Percentiles rank a stretch among this genome's conserved stretches.
Evolutionary conservation across 1,140 invertebrate species (phyloP).

Genomic region (Philaenus spumarius): DNA sequence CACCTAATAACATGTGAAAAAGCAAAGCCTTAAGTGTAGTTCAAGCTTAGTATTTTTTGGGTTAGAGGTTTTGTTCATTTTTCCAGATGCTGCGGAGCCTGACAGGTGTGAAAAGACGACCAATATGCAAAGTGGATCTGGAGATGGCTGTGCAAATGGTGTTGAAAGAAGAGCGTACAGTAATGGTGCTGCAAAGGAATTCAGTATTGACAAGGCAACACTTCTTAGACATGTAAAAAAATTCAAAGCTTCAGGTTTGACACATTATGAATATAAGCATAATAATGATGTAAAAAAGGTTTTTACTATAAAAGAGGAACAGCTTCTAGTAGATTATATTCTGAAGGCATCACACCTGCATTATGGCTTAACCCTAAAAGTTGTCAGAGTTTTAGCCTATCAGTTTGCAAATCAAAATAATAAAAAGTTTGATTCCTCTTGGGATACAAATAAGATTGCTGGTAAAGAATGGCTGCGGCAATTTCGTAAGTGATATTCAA

Average conservation of each 20-base stretch:
- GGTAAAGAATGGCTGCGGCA: neutral
- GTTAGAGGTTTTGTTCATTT: no score
- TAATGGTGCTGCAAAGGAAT: neutral
- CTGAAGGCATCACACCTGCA: neutral
- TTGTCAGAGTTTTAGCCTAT: neutral
- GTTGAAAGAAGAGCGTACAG: neutral
- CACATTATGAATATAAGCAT: neutral
- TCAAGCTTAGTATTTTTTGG: no score
- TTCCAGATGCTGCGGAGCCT: neutral
- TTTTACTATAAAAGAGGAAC: neutral
- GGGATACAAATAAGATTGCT: neutral
- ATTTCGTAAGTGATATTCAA: constrained; percentile 2
- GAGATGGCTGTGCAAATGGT: neutral
- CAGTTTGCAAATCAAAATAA: constrained; percentile 10
- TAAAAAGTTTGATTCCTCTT: neutral
- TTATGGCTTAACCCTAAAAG: neutral
- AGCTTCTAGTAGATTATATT: neutral
- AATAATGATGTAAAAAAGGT: neutral
- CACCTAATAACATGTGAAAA: no score
- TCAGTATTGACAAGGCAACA: neutral
- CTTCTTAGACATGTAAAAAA: neutral
- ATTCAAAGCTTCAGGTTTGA: neutral
- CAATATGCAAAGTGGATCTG: neutral
- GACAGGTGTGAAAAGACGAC: neutral
- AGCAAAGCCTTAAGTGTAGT: no score